Evolutionary conservation across 2,113 vertebrate genomes (phyloP), one percentile per base, ranked within the genome.

Genomic region (Gavialis gangeticus): DNA sequence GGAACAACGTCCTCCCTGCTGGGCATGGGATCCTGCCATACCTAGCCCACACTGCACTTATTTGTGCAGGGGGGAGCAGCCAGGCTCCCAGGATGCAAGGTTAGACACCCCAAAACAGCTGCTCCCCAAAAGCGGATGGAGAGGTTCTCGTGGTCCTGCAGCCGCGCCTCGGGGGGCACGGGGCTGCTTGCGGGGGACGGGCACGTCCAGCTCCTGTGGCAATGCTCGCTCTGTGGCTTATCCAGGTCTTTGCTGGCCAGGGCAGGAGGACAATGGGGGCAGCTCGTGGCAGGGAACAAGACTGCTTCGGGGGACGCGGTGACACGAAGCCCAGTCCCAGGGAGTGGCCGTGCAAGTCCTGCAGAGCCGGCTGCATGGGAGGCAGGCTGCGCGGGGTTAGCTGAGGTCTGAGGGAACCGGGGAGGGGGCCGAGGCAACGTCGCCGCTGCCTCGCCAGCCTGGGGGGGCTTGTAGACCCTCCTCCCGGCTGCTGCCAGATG

Each of bases 1-100:
- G 12, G 46, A 46, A 46, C 24, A 62, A 62, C 10, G 24, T 25
- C 10, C 5, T 3, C 4, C 28, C 64, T 67, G 64, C 64, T n/a
- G 30, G 5, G 30, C 5, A 21, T 6, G 18, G 18, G 2, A 3
- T 22, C 30, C 12, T 12, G 6, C 5, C 0, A 1, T 34, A 22
- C 34, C 34, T 34, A 46, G 11, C 69, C 69, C 34, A 46, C 46
- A 34, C 13, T 13, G 24, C 69, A 46, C 34, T 73, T 46, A 13
- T 34, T 12, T 24, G 12, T 34, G 6, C 21, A 4, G 17, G 22
- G 60, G 60, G 22, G 18, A 62, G 60, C 60, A 14, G 34, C 21
- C 24, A 4, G 46, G 34, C 34, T 46, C 30, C 69, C n/a, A 34
- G 66, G 18, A 67, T 10, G 28, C 66, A 64, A 28, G 8, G n/a